A percentile compares a stretch with the other conserved stretches of the same genome.
Evolutionary conservation across 2,113 vertebrate species (phyloP).

Genomic region (Camelus bactrianus): DNA sequence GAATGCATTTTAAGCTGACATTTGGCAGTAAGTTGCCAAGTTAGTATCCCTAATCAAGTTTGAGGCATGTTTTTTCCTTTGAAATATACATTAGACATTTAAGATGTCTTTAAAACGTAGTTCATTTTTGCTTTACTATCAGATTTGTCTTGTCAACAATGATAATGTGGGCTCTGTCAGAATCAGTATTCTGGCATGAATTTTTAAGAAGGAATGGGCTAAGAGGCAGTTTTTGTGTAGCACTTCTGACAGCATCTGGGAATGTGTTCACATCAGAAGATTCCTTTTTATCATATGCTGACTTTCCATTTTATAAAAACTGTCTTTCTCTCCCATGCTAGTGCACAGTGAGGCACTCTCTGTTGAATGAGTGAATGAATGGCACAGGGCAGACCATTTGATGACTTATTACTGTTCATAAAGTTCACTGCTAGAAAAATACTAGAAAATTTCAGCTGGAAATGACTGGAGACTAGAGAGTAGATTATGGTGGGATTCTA

Average conservation of each 20-base stretch:
- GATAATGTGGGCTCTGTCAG: slow-evolving; percentile 8
- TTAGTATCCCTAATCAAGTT: neutral
- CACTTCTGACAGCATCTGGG: slow-evolving; percentile 9
- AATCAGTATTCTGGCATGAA: slow-evolving; percentile 26
- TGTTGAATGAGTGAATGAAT: neutral
- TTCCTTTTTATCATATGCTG: neutral
- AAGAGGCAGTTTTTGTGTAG: neutral
- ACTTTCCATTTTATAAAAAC: slow-evolving; percentile 12
- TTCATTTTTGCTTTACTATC: neutral
- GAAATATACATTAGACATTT: slow-evolving; percentile 14
- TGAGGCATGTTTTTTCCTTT: neutral
- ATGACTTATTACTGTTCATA: neutral
- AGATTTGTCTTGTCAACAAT: slow-evolving; percentile 34
- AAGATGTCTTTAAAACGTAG: neutral
- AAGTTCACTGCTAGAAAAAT: slow-evolving; percentile 19
- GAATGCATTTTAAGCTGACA: neutral
- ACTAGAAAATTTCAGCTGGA: neutral
- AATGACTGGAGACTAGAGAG: neutral
- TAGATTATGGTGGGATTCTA: neutral
- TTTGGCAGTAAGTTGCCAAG: neutral
- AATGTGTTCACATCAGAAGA: neutral
- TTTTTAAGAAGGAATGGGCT: neutral
- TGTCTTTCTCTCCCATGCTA: neutral
- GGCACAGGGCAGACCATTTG: neutral
- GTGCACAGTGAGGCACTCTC: neutral